phyloP scores from a whole-genome alignment of 2,113 vertebrate species.

The Elaphurus davidianus region DNA sequence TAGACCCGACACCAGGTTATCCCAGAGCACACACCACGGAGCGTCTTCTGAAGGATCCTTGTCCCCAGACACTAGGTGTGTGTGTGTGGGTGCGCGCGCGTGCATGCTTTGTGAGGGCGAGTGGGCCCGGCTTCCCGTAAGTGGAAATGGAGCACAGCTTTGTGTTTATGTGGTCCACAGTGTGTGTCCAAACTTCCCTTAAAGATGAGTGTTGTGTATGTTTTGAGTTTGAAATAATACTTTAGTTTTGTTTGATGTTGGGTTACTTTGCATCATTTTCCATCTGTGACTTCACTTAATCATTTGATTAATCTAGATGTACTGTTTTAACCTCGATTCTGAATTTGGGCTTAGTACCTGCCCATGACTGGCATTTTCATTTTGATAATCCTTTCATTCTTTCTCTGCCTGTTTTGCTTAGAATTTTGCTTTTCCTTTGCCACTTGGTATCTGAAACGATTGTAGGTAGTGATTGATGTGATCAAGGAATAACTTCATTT shows the following conservation, averaged over 20 bases:
- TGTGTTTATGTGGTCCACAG: not conserved
- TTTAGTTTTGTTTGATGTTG: not conserved
- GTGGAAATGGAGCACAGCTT: not conserved
- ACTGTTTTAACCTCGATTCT: not conserved
- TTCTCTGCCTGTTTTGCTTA: not conserved
- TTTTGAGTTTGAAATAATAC: not conserved
- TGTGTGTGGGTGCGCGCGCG: conserved; percentile 11
- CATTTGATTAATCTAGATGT: not conserved
- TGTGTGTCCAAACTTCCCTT: not conserved
- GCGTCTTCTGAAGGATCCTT: conserved; percentile 96
- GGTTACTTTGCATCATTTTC: not conserved
- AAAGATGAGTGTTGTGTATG: not conserved
- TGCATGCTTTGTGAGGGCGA: not conserved
- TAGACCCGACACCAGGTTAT: conserved; percentile 95
- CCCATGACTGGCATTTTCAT: conserved; percentile 28
- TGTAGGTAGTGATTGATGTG: not conserved
- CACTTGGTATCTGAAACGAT: not conserved
- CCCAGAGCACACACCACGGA: conserved; percentile 93
- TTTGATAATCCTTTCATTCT: conserved; percentile 10
- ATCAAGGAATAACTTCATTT: not conserved
- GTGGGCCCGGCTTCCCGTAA: not conserved
- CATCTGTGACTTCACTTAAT: not conserved
- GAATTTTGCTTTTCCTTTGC: not conserved
- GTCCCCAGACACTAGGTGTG: conserved; percentile 97
- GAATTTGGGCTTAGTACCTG: not conserved